Conservation (phyloP, 2,888 invertebrate species). For the Melanostoma mellinum region DNA sequence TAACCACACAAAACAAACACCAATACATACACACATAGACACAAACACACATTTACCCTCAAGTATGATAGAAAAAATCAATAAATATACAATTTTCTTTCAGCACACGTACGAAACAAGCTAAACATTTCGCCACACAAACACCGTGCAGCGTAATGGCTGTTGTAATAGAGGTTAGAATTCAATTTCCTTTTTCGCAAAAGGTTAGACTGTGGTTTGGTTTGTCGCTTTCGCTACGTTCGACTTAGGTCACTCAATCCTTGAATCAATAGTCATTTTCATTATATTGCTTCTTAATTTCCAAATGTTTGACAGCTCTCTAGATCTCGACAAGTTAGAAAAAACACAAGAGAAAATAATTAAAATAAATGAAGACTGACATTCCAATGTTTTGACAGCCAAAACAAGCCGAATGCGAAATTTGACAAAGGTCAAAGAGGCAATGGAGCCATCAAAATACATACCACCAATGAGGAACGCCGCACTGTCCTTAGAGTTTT, state of each 20-base stretch:
- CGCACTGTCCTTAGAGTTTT: not conserved
- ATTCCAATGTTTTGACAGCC: conserved; percentile 53
- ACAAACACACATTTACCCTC: not conserved
- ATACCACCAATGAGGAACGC: not conserved
- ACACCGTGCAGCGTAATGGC: conserved; percentile 49
- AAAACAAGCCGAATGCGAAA: conserved; percentile 32
- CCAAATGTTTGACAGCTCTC: conserved; percentile 59
- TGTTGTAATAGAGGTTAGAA: conserved; percentile 67
- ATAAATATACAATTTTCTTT: conserved; percentile 66
- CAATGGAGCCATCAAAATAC: conserved; percentile 21
- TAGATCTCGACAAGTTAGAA: conserved; percentile 37
- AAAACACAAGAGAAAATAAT: conserved; percentile 46
- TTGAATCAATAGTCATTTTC: conserved; percentile 67
- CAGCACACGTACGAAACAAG: conserved; percentile 56
- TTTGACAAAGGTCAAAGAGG: conserved; percentile 60
- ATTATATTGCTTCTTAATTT: conserved; percentile 52
- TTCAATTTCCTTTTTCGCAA: conserved; percentile 64
- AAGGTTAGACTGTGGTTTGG: conserved; percentile 23
- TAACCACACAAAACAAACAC: not conserved
- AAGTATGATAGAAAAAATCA: conserved; percentile 58
- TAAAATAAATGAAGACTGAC: conserved; percentile 40
- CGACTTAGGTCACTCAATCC: conserved; percentile 46
- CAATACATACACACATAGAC: not conserved
- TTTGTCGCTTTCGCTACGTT: conserved; percentile 5
- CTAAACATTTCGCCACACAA: conserved; percentile 48